phyloP scores from a whole-genome alignment of 2,797 vertebrate genomes.

The Triplophysa bombifrons region DNA sequence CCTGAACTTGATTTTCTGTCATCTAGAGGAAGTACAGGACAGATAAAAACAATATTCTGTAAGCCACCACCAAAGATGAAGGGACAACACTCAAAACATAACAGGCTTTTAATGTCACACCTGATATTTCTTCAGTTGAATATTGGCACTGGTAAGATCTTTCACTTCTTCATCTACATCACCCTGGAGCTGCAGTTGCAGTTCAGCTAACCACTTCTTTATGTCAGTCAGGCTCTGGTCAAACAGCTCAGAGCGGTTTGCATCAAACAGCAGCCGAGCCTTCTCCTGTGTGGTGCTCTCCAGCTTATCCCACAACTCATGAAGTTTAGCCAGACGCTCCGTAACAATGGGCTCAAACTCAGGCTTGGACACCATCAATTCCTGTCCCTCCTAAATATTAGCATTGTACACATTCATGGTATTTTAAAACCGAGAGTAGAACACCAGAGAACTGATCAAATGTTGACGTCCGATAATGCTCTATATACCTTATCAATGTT shows the following conservation, averaged over 20 bases:
- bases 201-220: constrained; percentile 83
- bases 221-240: constrained; percentile 86
- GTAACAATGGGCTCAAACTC: constrained; percentile 79
- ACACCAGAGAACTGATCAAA: neutral
- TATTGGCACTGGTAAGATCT: constrained; percentile 92
- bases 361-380: constrained; percentile 84
- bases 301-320: constrained; percentile 84
- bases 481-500: constrained; percentile 83
- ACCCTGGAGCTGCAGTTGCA: constrained; percentile 84
- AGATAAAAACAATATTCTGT: neutral
- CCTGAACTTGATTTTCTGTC: constrained; percentile 89
- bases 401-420: neutral
- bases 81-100: neutral
- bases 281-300: constrained; percentile 83
- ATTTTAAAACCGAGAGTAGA: neutral
- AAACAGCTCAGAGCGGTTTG: constrained; percentile 87
- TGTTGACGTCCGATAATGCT: neutral
- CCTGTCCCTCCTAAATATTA: constrained; percentile 83
- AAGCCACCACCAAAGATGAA: neutral
- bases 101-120: constrained; percentile 63
- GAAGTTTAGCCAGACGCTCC: constrained; percentile 79
- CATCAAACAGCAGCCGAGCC: constrained; percentile 86
- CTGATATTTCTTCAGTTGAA: constrained; percentile 91
- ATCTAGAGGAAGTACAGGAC: constrained; percentile 70
- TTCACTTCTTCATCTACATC: constrained; percentile 81